Evolutionary conservation across 2,888 invertebrate species (phyloP), one percentile per base, ranked within the genome.

Genomic region (Syritta pipiens): DNA sequence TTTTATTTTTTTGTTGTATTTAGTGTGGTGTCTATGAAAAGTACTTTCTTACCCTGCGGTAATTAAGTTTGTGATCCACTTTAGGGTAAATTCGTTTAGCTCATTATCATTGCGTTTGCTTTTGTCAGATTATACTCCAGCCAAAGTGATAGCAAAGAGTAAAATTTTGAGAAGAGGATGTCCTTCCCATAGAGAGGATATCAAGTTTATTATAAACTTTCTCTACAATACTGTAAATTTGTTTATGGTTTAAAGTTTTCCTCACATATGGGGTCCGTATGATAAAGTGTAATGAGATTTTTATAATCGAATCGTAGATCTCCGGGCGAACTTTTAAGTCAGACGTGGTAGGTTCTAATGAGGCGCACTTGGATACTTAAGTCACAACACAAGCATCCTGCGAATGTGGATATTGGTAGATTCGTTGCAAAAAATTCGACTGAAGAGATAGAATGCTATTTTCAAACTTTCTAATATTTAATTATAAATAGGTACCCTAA

Each of bases 1-100:
- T n/a, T n/a, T n/a, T n/a, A n/a, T n/a, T n/a, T n/a, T n/a, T n/a
- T n/a, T n/a, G n/a, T 42, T 42, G 9, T 19, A 42, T 42, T 49
- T 40, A 9, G 28, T 17, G 19, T 44, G 22, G 17, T 44, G 42
- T 49, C 49, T 62, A 17, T 44, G 30, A 32, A 20, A 24, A n/a
- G 17, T 14, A 32, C 10, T 53, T 30, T 24, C 42, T 30, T n/a
- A 28, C 35, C 35, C 46, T 35, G 42, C 19, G 14, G 40, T 68
- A 59, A 68, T 59, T 59, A 59, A 49, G 59, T 49, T 68, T 59
- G 42, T 51, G 49, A 49, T 59, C 48, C 24, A 68, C 40, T 68
- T 49, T 22, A 6, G 7, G 30, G 24, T 7, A 59, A 40, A 49
- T 59, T 42, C 24, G 22, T 20, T 37, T 49, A 40, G 49, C 40